Evolutionary conservation across 2,888 invertebrate genomes (phyloP), one percentile per base, ranked within the genome.

Genomic region (Criorhina ranunculi): DNA sequence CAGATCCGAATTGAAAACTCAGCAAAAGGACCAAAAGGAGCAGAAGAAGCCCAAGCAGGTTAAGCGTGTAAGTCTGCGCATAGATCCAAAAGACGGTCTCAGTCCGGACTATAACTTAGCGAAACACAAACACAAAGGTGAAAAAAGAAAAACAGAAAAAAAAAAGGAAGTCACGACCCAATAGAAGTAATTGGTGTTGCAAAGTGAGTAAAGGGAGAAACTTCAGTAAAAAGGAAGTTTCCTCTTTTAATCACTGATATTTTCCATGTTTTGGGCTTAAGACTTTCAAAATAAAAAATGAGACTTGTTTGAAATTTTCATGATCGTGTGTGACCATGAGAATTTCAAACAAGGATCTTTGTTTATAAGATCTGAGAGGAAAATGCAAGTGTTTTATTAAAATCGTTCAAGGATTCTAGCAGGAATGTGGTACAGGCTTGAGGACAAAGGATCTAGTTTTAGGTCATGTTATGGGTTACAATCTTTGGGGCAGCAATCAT

Each of bases 31-130:
- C n/a, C n/a, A n/a, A n/a, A n/a, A n/a, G n/a, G n/a, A n/a, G n/a
- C n/a, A n/a, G n/a, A n/a, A n/a, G n/a, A n/a, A n/a, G n/a, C n/a
- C n/a, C n/a, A n/a, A n/a, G n/a, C 19, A 12, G 12, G 33, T 6
- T 8, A 24, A 1, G 6, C 49, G 37, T n/a, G n/a, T 11, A 9
- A 4, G 33, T 9, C 0, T 46, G 7, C 8, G 8, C 0, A 5
- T 35, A 8, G 17, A 9, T 35, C 0, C 40, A 6, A 12, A 49
- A 4, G 19, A 4, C 0, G 35, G 1, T 1, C 11, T 11, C 8
- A 35, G 49, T 11, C 49, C 64, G 0, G 24, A 64, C 2, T 64
- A 64, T 8, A 35, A 35, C 35, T 35, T 64, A 15, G 49, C 17
- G 0, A 15, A 6, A 7, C 15, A 6, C 15, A 42, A 42, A 7